These are phyloP conservation scores for Hymenopus coronatus DNA, from an alignment of 2,888 invertebrate genomes.

Conservation along the genomic window DNA sequence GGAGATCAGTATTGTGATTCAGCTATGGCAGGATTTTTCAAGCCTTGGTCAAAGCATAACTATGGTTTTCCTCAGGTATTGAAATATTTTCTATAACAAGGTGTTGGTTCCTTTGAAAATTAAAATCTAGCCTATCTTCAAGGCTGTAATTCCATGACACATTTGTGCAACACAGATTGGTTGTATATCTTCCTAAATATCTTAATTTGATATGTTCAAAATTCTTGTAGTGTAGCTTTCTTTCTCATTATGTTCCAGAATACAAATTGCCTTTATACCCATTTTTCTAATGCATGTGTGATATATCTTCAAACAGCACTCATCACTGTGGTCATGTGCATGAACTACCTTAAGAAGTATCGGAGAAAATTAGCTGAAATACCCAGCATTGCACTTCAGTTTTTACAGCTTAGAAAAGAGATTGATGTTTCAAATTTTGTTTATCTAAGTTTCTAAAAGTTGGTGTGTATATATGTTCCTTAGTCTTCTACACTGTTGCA, in stretches of 20 bases:
- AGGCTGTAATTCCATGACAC: background rate
- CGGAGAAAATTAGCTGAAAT: background rate
- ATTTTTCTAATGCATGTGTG: background rate
- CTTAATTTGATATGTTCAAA: too few species aligned
- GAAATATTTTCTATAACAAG: background rate
- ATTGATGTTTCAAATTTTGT: too few species aligned
- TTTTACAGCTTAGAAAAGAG: too few species aligned
- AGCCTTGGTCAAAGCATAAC: constrained; percentile 3
- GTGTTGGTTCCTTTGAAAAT: background rate
- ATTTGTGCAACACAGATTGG: background rate
- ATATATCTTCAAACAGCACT: background rate
- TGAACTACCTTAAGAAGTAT: background rate
- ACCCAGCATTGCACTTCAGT: too few species aligned
- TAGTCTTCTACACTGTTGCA: too few species aligned
- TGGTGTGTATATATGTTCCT: too few species aligned
- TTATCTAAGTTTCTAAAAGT: too few species aligned
- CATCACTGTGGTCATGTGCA: background rate
- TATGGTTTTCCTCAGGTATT: constrained; percentile 2
- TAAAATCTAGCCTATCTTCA: background rate
- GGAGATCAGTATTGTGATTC: constrained; percentile 3
- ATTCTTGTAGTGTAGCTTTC: background rate
- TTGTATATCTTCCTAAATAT: background rate
- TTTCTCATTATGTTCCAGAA: background rate
- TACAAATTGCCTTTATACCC: background rate
- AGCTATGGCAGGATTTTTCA: constrained; percentile 18